Evolutionary conservation across 2,888 invertebrate genomes (phyloP), one percentile per base, ranked within the genome.

Genomic region (Mylabris sibirica): DNA sequence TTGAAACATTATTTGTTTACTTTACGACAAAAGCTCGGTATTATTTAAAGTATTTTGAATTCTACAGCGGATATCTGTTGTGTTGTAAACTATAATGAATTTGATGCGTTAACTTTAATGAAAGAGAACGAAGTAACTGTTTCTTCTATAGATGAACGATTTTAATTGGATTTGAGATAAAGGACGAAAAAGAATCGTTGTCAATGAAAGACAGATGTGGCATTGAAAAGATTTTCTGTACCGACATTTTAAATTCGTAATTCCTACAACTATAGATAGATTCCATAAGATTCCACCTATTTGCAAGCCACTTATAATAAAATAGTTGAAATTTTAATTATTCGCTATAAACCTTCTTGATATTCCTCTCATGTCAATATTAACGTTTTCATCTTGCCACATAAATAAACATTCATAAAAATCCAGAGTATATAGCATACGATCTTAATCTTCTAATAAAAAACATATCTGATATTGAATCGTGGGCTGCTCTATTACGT

Each of bases 151-250:
- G 14, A 38, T 38, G 12, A 14, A 38, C n/a, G 44, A 44, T 17
- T 44, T 44, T 44, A 44, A 44, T 44, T 44, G 44, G 44, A 44
- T 44, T 17, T 44, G n/a, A 44, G 44, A 44, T 17, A 17, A 44
- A 44, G 44, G 8, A 44, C 17, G 17, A 5, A 44, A 44, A n/a
- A 0, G 17, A 4, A 17, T 44, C 44, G n/a, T 38, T 38, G 14
- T n/a, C 44, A 44, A 38, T 38, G 12, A n/a, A 44, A 41, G 30
- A 30, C 14, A 14, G 41, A 41, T 41, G 30, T 12, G 11, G 12
- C 11, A 11, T 12, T 35, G 35, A 35, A 35, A 11, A 38, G 38
- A 38, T 9, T 35, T 9, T 35, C 8, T 35, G 3, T 38, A 12
- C 38, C n/a, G n/a, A n/a, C n/a, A n/a, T n/a, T n/a, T n/a, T n/a